A percentile compares a stretch with the other conserved stretches of the same genome.
phyloP scores from a whole-genome alignment of 2,797 vertebrate species.

The Xenops minutus region DNA sequence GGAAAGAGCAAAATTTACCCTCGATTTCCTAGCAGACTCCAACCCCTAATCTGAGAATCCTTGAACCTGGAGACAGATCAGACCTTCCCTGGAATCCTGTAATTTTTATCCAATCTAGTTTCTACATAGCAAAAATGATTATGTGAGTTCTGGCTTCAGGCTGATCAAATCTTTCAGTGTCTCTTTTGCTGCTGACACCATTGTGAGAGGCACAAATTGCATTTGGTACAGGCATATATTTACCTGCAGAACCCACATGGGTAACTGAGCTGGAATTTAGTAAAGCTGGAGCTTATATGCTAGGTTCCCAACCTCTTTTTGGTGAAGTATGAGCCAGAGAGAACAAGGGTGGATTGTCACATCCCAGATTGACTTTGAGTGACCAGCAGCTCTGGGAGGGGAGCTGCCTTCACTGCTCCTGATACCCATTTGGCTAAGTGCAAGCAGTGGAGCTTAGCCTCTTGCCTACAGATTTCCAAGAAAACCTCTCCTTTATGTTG shows the following conservation, averaged over 20 bases:
- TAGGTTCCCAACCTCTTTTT: background rate
- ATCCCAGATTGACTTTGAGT: background rate
- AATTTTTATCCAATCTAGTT: background rate
- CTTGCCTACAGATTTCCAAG: background rate
- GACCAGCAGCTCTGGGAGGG: background rate
- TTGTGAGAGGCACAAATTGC: background rate
- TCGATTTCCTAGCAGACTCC: background rate
- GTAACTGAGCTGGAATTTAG: background rate
- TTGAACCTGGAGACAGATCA: background rate
- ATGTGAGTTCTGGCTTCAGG: background rate
- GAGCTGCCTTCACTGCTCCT: background rate
- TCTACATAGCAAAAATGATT: background rate
- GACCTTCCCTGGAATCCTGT: background rate
- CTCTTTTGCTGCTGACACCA: background rate
- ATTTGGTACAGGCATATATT: background rate
- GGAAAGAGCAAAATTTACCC: background rate
- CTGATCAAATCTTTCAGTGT: background rate
- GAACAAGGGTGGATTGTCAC: background rate
- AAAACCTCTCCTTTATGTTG: background rate
- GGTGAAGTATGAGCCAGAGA: background rate
- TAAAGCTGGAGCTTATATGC: background rate
- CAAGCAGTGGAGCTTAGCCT: background rate
- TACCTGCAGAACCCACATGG: background rate
- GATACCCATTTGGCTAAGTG: background rate
- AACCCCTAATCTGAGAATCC: background rate